Conservation (phyloP, 2,888 invertebrate genomes). For the Drosophila meridionalis region DNA sequence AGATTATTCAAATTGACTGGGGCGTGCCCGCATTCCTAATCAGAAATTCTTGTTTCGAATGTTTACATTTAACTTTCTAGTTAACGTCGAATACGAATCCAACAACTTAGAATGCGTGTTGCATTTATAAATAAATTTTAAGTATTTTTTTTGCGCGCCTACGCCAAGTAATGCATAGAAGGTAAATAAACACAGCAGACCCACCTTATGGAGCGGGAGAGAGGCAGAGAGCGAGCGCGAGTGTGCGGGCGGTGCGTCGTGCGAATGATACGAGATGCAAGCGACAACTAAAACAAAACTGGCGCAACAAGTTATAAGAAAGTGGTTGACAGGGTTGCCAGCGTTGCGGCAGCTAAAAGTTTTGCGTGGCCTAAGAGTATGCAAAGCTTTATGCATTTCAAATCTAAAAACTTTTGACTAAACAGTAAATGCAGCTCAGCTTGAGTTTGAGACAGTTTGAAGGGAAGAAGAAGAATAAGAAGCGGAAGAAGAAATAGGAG, state of each 20-base stretch:
- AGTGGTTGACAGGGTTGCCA: conserved; percentile 40
- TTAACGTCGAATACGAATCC: not conserved
- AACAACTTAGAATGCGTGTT: conserved; percentile 16
- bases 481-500: no score
- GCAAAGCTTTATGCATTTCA: not conserved
- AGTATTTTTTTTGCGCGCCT: conserved; percentile 33
- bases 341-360: not conserved
- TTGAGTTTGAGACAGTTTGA: no score
- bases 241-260: conserved; percentile 26
- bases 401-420: not conserved
- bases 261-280: conserved; percentile 39
- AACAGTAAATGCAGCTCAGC: not conserved
- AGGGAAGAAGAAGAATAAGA: not conserved
- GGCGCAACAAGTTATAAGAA: conserved; percentile 65
- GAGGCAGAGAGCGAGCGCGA: conserved; percentile 2
- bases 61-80: not conserved
- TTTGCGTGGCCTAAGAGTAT: conserved; percentile 31
- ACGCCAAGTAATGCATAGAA: conserved; percentile 50
- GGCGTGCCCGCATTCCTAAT: conserved; percentile 39
- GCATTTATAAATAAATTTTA: conserved; percentile 47
- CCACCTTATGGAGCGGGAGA: conserved; percentile 36
- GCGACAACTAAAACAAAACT: conserved; percentile 58
- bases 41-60: conserved; percentile 18
- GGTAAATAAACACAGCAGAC: conserved; percentile 46
- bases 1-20: conserved; percentile 44